Conservation (phyloP, 2,888 invertebrate species). For the Noctua janthina region DNA sequence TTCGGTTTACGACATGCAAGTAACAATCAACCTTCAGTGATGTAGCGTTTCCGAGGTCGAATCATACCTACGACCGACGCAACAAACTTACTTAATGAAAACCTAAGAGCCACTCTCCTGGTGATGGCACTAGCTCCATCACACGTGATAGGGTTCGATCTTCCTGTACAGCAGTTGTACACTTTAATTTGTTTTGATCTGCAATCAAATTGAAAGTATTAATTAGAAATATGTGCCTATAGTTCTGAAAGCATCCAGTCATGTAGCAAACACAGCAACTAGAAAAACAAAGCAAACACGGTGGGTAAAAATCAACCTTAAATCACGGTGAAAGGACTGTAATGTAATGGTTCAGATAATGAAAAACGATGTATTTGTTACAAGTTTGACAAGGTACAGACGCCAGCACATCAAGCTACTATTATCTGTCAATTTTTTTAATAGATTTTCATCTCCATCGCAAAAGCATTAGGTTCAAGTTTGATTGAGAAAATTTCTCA, state of each 20-base stretch:
- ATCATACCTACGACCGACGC: neutral
- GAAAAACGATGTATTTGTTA: neutral
- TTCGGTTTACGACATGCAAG: neutral
- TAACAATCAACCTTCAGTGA: neutral
- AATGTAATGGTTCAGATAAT: neutral
- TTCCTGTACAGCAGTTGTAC: constrained; percentile 73
- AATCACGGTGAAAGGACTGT: neutral
- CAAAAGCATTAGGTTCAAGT: too few species aligned
- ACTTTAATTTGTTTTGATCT: constrained; percentile 71
- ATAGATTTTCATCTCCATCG: too few species aligned
- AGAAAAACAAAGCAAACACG: neutral
- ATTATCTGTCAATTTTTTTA: too few species aligned
- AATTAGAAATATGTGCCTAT: neutral
- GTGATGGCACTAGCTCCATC: constrained; percentile 51
- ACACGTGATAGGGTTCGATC: constrained; percentile 71
- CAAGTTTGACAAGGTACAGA: neutral
- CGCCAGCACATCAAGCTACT: too few species aligned
- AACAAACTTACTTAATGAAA: constrained; percentile 69
- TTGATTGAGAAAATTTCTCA: too few species aligned
- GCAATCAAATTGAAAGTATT: constrained; percentile 37
- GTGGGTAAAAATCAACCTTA: neutral
- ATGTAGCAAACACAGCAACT: neutral
- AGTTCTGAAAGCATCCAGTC: neutral
- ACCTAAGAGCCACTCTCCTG: constrained; percentile 62
- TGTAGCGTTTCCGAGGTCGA: neutral